These are phyloP conservation scores for Tetrax tetrax DNA, from an alignment of 2,113 vertebrate species.

Conservation along the genomic window DNA sequence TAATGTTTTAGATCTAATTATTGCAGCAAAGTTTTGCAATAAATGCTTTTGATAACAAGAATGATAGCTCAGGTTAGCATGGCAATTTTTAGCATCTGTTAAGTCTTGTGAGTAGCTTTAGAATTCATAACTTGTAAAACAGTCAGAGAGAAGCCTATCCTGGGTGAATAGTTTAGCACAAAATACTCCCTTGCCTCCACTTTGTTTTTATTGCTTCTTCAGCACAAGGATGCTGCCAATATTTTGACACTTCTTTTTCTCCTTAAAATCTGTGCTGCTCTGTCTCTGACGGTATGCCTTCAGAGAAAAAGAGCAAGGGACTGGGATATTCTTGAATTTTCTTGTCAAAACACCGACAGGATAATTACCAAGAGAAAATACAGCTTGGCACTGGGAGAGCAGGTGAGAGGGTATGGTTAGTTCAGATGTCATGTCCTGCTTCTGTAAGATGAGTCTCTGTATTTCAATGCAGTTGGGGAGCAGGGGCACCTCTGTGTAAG, in stretches of 20 bases:
- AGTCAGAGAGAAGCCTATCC: slow-evolving; percentile 24
- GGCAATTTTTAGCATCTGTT: slow-evolving; percentile 17
- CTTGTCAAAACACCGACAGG: background rate
- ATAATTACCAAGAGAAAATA: background rate
- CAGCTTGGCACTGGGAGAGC: background rate
- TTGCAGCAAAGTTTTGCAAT: background rate
- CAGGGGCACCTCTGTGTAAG: background rate
- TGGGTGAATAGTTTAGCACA: slow-evolving; percentile 27
- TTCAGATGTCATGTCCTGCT: background rate
- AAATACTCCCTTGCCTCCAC: slow-evolving; percentile 32
- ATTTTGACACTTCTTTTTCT: slow-evolving; percentile 22
- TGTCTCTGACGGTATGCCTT: background rate
- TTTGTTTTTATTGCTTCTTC: slow-evolving; percentile 52
- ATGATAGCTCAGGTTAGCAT: background rate
- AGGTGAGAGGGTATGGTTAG: background rate
- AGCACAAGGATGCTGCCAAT: slow-evolving; percentile 14
- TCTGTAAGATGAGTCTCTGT: background rate
- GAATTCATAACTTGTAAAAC: slow-evolving; percentile 35
- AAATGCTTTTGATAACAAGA: background rate
- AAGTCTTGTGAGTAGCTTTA: slow-evolving; percentile 1
- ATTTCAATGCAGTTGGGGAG: background rate
- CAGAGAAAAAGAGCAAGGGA: slow-evolving; percentile 27
- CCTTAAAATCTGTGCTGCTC: background rate
- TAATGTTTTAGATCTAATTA: background rate
- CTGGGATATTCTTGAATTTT: slow-evolving; percentile 6